Conservation (phyloP, 2,797 vertebrate genomes). For the Octomys mimax region DNA sequence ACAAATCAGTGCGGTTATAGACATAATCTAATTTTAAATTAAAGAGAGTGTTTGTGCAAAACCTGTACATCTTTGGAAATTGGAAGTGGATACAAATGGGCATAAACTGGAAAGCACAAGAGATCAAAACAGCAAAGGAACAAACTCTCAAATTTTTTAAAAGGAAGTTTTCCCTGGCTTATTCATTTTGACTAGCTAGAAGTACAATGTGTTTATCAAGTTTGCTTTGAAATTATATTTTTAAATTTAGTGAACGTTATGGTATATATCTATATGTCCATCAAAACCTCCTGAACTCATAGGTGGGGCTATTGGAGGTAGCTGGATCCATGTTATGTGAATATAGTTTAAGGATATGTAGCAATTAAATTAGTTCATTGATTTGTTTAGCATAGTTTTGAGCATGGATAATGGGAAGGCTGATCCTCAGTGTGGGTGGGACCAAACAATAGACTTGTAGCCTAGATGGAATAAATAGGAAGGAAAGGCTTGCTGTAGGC, state of each 20-base stretch:
- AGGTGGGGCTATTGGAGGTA: neutral
- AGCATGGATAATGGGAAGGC: neutral
- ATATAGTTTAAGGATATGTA: neutral
- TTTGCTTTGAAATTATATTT: constrained; percentile 25
- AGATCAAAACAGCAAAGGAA: neutral
- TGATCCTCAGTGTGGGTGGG: neutral
- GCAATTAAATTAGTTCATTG: neutral
- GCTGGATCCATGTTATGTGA: neutral
- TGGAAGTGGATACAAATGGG: neutral
- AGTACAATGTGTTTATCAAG: neutral
- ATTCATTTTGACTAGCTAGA: neutral
- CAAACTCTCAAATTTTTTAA: neutral
- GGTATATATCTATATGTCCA: neutral
- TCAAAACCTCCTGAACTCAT: neutral
- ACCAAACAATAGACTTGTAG: neutral
- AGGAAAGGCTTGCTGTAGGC: neutral
- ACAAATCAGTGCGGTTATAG: neutral
- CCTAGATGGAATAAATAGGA: neutral
- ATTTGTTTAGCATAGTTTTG: neutral
- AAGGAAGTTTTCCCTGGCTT: neutral
- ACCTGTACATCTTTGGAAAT: neutral
- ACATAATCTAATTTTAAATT: neutral
- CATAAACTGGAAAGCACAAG: neutral
- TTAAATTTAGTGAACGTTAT: neutral
- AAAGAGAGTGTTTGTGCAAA: neutral